A percentile compares a stretch with the other conserved stretches of the same genome.
phyloP scores from a whole-genome alignment of 2,888 invertebrate genomes.

The Chironomus tentans region DNA sequence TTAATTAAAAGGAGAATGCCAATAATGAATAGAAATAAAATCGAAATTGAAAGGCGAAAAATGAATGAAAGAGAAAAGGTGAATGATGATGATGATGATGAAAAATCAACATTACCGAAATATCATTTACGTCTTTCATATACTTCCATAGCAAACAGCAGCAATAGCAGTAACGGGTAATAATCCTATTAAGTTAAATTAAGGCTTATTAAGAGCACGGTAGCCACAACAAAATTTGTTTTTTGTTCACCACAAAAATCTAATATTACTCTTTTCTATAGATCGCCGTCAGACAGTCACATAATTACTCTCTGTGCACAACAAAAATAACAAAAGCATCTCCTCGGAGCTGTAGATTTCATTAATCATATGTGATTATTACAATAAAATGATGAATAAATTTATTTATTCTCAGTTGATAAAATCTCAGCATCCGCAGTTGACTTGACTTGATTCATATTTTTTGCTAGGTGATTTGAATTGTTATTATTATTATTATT shows the following conservation, averaged over 20 bases:
- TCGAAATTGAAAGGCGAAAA: neutral
- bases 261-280: neutral
- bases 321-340: neutral
- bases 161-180: neutral
- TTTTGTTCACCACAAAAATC: neutral
- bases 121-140: neutral
- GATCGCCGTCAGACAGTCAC: neutral
- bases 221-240: neutral
- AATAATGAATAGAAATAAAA: too few species aligned
- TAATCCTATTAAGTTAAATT: slow-evolving; percentile 8
- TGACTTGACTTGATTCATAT: neutral
- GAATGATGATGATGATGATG: neutral
- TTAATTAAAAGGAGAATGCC: too few species aligned
- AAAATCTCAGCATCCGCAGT: neutral
- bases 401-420: neutral
- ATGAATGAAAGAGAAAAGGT: neutral
- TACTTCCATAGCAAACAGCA: neutral
- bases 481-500: neutral
- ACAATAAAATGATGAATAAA: neutral
- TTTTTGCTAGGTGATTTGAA: neutral
- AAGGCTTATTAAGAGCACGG: slow-evolving; percentile 10
- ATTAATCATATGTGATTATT: neutral
- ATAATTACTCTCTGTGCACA: neutral
- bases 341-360: neutral
- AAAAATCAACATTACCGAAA: neutral